These are phyloP conservation scores for Boloria euphrosyne DNA, from an alignment of 2,888 invertebrate genomes.

Conservation along the genomic window DNA sequence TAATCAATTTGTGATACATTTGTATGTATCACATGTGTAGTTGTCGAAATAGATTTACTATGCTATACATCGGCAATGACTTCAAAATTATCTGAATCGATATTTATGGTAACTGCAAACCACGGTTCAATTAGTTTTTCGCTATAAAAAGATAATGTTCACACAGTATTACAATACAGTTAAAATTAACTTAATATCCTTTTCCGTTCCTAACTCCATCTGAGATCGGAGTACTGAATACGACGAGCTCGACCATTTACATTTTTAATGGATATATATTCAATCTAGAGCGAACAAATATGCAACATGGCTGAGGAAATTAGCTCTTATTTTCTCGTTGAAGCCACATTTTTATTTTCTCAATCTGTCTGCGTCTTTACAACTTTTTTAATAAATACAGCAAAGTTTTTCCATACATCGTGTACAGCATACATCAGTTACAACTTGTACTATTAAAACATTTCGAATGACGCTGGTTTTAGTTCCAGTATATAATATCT, in stretches of 20 bases:
- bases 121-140: too few species aligned
- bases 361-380: slow-evolving; percentile 10
- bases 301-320: slow-evolving; percentile 24
- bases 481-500: too few species aligned
- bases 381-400: slow-evolving; percentile 8
- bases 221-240: slow-evolving; percentile 20
- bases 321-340: slow-evolving; percentile 23
- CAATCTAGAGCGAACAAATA: slow-evolving; percentile 27
- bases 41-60: too few species aligned
- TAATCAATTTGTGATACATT: too few species aligned
- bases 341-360: slow-evolving; percentile 11
- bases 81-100: neutral
- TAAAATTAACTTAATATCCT: slow-evolving; percentile 7
- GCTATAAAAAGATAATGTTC: neutral
- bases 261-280: slow-evolving; percentile 25
- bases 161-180: neutral
- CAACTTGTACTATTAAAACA: neutral
- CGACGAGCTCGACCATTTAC: slow-evolving; percentile 28
- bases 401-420: slow-evolving; percentile 2
- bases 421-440: too few species aligned
- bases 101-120: neutral
- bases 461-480: neutral
- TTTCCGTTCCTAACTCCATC: neutral
- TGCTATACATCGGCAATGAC: too few species aligned
- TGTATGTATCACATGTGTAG: too few species aligned